Conservation (phyloP, 2,888 invertebrate genomes). For the Acanthosepion esculentum region DNA sequence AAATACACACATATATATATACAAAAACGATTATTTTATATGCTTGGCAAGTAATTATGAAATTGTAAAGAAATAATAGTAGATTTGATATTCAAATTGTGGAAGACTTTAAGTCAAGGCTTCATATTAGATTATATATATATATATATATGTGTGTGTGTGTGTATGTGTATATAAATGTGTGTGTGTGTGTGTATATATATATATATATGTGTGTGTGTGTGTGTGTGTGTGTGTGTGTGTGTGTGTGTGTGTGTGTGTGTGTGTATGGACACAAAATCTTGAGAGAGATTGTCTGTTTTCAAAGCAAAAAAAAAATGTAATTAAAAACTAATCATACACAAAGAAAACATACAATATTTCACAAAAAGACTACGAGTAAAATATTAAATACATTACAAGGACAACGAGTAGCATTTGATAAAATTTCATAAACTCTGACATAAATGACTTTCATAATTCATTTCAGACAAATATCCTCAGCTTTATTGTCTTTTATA, state of each 20-base stretch:
- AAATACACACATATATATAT: not conserved
- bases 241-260: not conserved
- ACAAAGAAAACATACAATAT: not conserved
- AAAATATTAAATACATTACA: not conserved
- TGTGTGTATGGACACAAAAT: not conserved
- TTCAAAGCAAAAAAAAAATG: not conserved
- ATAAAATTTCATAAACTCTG: not conserved
- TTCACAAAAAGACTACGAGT: not conserved
- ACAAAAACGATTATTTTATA: not conserved
- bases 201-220: not conserved
- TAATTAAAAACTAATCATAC: not conserved
- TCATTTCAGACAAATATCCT: not conserved
- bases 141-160: not conserved
- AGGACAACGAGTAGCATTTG: not conserved
- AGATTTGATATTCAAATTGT: not conserved
- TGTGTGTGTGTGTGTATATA: not conserved
- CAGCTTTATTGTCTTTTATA: not conserved
- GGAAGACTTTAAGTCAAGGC: not conserved
- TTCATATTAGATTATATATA: not conserved
- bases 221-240: not conserved
- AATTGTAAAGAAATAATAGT: not conserved
- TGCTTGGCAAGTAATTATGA: not conserved
- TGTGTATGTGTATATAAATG: not conserved
- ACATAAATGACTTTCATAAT: not conserved
- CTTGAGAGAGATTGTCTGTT: not conserved